These are phyloP conservation scores for Mungos mungo DNA, from an alignment of 2,113 vertebrate species.

Conservation along the genomic window DNA sequence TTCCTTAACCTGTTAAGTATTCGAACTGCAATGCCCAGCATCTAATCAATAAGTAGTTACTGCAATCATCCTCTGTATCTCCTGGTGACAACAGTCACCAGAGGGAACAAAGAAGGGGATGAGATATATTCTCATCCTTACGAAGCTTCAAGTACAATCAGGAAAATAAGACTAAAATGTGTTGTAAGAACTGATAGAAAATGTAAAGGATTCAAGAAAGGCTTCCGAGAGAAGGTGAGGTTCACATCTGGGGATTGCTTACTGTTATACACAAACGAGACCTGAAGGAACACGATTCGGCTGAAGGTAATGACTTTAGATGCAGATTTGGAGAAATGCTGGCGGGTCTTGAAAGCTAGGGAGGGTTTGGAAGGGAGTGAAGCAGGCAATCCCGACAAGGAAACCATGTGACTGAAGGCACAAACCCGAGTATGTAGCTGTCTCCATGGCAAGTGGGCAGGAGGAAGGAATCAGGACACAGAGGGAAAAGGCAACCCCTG, in stretches of 20 bases:
- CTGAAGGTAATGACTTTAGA: not conserved
- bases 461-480: not conserved
- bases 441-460: not conserved
- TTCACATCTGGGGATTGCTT: not conserved
- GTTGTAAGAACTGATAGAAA: not conserved
- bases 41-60: not conserved
- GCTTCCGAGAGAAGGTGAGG: not conserved
- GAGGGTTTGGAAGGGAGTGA: not conserved
- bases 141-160: not conserved
- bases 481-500: not conserved
- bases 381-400: not conserved
- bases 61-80: not conserved
- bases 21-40: not conserved
- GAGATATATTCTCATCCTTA: not conserved
- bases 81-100: not conserved
- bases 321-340: not conserved
- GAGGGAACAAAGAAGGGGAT: not conserved
- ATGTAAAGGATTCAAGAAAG: not conserved
- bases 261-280: not conserved
- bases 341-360: not conserved
- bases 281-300: not conserved
- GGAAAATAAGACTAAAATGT: not conserved
- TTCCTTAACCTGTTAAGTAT: not conserved
- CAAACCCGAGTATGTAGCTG: fast-evolving
- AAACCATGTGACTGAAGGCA: not conserved